phyloP scores from a whole-genome alignment of 2,797 vertebrate species.

The Chelmon rostratus region DNA sequence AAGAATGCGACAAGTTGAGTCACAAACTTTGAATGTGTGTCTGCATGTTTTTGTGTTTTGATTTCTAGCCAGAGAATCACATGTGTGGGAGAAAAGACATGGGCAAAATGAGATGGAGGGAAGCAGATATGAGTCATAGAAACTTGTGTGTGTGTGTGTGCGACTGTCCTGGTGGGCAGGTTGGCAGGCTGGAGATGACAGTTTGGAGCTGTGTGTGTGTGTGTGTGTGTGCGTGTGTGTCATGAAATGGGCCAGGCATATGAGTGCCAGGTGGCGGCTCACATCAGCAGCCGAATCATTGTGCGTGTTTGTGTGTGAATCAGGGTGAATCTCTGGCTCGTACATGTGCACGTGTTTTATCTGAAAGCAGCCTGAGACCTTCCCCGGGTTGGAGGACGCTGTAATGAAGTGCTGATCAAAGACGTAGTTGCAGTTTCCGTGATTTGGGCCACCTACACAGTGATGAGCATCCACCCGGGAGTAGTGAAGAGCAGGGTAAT shows the following conservation, averaged over 20 bases:
- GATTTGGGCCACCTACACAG: slow-evolving; percentile 27
- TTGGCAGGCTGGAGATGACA: slow-evolving; percentile 62
- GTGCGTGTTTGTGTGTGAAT: slow-evolving; percentile 25
- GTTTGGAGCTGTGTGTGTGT: slow-evolving; percentile 53
- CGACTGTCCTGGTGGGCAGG: slow-evolving; percentile 21
- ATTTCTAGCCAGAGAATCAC: slow-evolving; percentile 30
- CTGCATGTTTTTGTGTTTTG: slow-evolving; percentile 33
- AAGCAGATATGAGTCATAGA: slow-evolving; percentile 22
- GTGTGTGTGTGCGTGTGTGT: slow-evolving; percentile 40
- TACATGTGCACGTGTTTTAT: slow-evolving; percentile 30
- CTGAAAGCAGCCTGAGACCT: slow-evolving; percentile 43
- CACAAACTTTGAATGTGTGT: slow-evolving; percentile 19
- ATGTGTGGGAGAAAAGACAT: slow-evolving; percentile 21
- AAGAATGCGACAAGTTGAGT: slow-evolving; percentile 33
- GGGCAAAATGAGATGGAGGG: slow-evolving; percentile 15
- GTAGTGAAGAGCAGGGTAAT: slow-evolving; percentile 24
- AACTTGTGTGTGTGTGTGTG: slow-evolving; percentile 8
- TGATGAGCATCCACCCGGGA: slow-evolving; percentile 27
- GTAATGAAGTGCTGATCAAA: slow-evolving; percentile 52
- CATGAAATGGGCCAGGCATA: slow-evolving; percentile 60
- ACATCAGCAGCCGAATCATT: slow-evolving; percentile 61
- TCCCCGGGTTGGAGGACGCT: slow-evolving; percentile 16
- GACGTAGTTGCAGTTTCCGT: slow-evolving; percentile 32
- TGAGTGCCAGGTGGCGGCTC: slow-evolving; percentile 75
- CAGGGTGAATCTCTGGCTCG: slow-evolving; percentile 22